phyloP scores from a whole-genome alignment of 64 coral and sea anemone genomes.

The Pocillopora damicornis region DNA sequence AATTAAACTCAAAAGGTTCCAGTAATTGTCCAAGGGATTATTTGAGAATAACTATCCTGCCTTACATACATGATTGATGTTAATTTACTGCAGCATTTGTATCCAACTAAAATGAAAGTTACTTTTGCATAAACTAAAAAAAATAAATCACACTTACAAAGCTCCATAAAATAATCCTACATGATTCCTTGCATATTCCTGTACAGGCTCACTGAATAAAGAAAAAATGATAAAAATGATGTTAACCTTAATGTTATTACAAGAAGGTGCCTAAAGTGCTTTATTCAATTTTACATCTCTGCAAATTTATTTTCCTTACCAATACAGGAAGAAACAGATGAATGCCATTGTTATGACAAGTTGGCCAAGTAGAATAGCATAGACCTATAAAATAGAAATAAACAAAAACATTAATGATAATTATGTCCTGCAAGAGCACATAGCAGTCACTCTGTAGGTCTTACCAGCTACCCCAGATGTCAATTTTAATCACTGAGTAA shows the following conservation, averaged over 20 bases:
- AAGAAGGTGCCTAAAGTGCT: neutral
- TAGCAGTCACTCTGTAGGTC: neutral
- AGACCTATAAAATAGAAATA: conserved; percentile 56
- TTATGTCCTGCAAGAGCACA: neutral
- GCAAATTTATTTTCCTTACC: conserved; percentile 51
- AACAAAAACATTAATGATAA: neutral
- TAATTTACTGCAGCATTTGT: no score
- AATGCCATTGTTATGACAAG: conserved; percentile 83
- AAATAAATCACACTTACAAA: conserved; percentile 68
- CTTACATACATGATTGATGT: no score
- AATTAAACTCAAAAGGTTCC: no score
- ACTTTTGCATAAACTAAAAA: neutral
- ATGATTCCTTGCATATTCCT: conserved; percentile 63
- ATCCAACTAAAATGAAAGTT: no score
- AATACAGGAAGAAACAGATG: conserved; percentile 83
- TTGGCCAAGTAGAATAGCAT: conserved; percentile 80
- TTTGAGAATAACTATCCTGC: no score
- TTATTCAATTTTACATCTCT: neutral
- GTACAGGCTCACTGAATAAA: conserved; percentile 71
- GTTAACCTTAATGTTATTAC: neutral
- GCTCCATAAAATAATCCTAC: conserved; percentile 93
- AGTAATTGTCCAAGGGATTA: no score
- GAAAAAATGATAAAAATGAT: neutral
- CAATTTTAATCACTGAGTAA: no score
- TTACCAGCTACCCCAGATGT: no score